Evolutionary conservation across 2,113 vertebrate genomes (phyloP).

Genomic region (Epinephelus cyanopodus): DNA sequence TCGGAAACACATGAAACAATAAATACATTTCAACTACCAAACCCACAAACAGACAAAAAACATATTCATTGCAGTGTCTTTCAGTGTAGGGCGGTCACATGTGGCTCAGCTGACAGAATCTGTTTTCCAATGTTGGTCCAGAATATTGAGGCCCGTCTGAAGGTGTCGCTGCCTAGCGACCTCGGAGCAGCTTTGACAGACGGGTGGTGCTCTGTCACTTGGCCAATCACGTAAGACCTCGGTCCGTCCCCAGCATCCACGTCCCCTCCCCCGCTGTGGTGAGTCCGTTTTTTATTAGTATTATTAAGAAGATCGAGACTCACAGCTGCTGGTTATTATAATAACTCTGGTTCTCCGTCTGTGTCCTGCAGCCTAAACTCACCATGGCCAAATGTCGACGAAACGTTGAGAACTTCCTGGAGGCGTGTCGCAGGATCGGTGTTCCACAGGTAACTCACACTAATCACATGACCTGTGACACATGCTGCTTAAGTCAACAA

Average conservation of each 20-base stretch:
- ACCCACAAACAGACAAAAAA: too few species aligned
- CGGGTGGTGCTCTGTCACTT: constrained; percentile 98
- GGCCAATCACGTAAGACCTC: constrained; percentile 96
- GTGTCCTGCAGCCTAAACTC: constrained; percentile 91
- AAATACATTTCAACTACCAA: too few species aligned
- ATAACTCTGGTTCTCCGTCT: background rate
- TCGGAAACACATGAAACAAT: too few species aligned
- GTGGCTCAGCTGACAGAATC: too few species aligned
- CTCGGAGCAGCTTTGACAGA: constrained; percentile 95
- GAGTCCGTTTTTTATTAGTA: constrained; percentile 37
- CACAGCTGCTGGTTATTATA: background rate
- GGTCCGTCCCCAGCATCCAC: constrained; percentile 97
- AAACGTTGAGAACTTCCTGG: constrained; percentile 98
- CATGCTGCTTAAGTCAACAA: background rate
- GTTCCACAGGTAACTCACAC: constrained; percentile 92
- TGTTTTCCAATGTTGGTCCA: constrained; percentile 46
- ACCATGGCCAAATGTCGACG: constrained; percentile 99
- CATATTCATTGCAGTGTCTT: too few species aligned
- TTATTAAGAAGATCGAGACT: too few species aligned
- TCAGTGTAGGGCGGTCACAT: too few species aligned
- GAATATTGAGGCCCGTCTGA: constrained; percentile 96
- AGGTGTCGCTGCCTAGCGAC: constrained; percentile 93
- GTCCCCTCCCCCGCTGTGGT: constrained; percentile 98
- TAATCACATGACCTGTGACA: background rate
- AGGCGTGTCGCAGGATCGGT: constrained; percentile 96